Base-by-base conservation (phyloP, 2,797 vertebrate species). In the Ataeniobius toweri region DNA sequence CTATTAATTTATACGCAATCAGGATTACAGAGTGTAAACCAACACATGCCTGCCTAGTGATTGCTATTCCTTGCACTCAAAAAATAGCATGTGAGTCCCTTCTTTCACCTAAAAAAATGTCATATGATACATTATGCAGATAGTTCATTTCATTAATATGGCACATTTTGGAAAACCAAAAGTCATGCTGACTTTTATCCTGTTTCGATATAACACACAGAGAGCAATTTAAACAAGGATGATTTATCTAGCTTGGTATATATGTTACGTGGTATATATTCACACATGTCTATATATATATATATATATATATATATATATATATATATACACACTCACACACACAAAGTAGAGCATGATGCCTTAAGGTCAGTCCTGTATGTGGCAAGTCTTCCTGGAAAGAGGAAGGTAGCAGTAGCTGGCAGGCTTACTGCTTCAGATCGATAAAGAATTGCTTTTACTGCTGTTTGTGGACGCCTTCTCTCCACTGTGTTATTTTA, bases 361-460 rank as follows among this genome's bases (percentile, higher is more conserved):
- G 89, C 91, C 92, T 87, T 77, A 76, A 91, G 92, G 88, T 86
- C 77, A 83, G 81, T 92, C 87, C 88, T 91, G 88, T 89, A 86
- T 89, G 88, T 90, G 83, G 80, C 82, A 81, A 92, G 83, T 81
- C 92, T 93, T 94, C 89, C 93, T 92, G 90, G 90, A 93, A 91
- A 91, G 85, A 88, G 87, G 88, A 93, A 91, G 90, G 90, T 83
- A 92, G 89, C 89, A 76, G 83, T 93, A 91, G 92, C 93, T 93
- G 88, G 86, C 91, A 94, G 92, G 90, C 92, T 94, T 82, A 70
- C 88, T 81, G 86, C 88, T 91, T 86, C 81, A 58, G 91, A 95
- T 95, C 92, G 81, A 95, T 95, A 94, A 85, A 76, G 82, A 82
- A 82, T 87, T 90, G 92, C 89, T 94, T 94, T 93, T 91, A 92